phyloP scores from a whole-genome alignment of 2,113 vertebrate genomes.

The Fulmarus glacialis region DNA sequence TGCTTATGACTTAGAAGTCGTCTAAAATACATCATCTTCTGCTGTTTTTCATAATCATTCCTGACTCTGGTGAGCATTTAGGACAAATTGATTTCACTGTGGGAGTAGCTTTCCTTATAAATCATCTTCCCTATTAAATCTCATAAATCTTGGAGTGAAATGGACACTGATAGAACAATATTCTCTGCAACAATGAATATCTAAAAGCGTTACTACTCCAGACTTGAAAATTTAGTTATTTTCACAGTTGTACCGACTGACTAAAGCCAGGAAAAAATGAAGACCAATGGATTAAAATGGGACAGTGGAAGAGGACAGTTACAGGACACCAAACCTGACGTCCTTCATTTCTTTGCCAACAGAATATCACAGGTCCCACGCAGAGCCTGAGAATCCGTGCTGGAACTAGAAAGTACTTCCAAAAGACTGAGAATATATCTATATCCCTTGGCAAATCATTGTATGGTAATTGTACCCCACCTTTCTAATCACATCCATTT shows the following conservation, averaged over 20 bases:
- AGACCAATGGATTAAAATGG: not conserved
- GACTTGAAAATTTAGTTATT: not conserved
- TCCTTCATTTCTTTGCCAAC: not conserved
- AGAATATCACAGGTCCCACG: not conserved
- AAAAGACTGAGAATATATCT: not conserved
- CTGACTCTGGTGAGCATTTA: not conserved
- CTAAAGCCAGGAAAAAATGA: not conserved
- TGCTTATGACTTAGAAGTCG: not conserved
- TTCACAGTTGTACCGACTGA: not conserved
- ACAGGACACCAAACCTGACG: not conserved
- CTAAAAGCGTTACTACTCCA: not conserved
- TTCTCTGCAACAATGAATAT: not conserved
- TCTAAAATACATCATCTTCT: not conserved
- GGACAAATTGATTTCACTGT: not conserved
- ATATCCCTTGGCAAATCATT: not conserved
- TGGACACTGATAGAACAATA: not conserved
- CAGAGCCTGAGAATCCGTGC: not conserved
- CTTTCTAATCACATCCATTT: not conserved
- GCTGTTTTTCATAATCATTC: not conserved
- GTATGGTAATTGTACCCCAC: not conserved
- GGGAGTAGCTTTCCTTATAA: not conserved
- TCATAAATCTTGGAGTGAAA: not conserved
- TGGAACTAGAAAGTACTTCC: not conserved
- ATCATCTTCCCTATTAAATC: not conserved
- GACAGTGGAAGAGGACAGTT: not conserved